Base-by-base conservation (phyloP, 2,888 invertebrate species). In the Calameuta pallipes region DNA sequence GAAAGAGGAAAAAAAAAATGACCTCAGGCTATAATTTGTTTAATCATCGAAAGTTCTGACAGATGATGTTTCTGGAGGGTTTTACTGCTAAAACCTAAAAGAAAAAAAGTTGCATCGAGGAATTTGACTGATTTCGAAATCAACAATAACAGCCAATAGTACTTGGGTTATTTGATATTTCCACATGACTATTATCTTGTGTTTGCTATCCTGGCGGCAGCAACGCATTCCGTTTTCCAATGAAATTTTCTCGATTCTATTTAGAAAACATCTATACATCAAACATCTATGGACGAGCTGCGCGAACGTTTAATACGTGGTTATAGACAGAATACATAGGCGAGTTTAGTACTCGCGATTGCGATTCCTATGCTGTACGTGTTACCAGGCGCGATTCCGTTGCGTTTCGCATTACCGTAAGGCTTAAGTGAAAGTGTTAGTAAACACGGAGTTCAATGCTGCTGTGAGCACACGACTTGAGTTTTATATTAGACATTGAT, bases 361-460 rank as follows among this genome's bases (percentile, higher is more conserved):
- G 56, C 56, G 23, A 56, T 56, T 56, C 56, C 23, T 23, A 56
- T 23, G 56, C 9, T 9, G 56, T 56, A 56, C 56, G 23, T 2
- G 56, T 56, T 56, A 23, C 56, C 9, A 56, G 23, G 23, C 56
- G 56, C 23, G 56, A 56, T 23, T 56, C 23, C 23, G 56, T 23
- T 23, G 23, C 56, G 56, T 56, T 56, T 56, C 23, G 56, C 56
- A 56, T 56, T 23, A 23, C 56, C 56, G 23, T 56, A 56, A 56
- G 9, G 56, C 9, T 15, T 41, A 71, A 34, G 71, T 71, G 71
- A 71, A 71, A 71, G 31, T 71, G 71, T 71, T 31, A 71, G 71
- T 71, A 71, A 71, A 71, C 71, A 71, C 34, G 71, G 71, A 71
- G 71, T 71, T 71, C 71, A 71, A 71, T 71, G 71, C 71, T 71